Percentiles rank a stretch among this genome's conserved stretches.
Conservation (phyloP, 2,797 vertebrate genomes). For the Vipera latastei region DNA sequence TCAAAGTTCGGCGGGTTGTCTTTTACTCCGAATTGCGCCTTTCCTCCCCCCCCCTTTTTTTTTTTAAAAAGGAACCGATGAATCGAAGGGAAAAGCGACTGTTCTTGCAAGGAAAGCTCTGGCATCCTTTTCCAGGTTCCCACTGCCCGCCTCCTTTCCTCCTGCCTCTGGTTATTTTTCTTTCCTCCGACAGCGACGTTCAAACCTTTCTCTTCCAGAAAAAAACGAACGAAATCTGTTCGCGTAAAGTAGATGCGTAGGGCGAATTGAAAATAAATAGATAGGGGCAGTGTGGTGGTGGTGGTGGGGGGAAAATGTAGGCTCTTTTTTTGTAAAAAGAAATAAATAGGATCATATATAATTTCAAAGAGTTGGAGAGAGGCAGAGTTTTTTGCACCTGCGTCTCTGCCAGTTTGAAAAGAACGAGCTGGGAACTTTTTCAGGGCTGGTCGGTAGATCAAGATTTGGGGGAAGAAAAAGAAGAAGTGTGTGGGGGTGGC, state of each 20-base stretch:
- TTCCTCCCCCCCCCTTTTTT: slow-evolving; percentile 31
- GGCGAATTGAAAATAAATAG: neutral
- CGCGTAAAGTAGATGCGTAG: neutral
- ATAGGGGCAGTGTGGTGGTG: too few relatives aligned
- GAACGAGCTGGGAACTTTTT: neutral
- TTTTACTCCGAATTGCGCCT: slow-evolving; percentile 73
- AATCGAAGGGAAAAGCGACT: slow-evolving; percentile 46
- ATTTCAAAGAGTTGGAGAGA: neutral
- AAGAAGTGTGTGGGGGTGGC: too few relatives aligned
- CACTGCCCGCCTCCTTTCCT: too few relatives aligned
- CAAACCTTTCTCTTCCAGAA: neutral
- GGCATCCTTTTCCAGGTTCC: neutral
- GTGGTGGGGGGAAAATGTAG: too few relatives aligned
- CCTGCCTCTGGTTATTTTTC: neutral
- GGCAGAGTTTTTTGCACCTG: neutral
- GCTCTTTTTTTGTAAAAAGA: too few relatives aligned
- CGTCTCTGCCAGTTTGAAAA: neutral
- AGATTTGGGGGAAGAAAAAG: neutral
- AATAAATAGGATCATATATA: too few relatives aligned
- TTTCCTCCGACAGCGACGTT: too few relatives aligned
- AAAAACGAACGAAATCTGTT: neutral
- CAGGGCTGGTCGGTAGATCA: neutral
- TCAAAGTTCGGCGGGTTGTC: slow-evolving; percentile 77
- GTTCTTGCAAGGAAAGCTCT: slow-evolving; percentile 25
- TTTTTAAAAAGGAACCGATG: slow-evolving; percentile 60